Base-by-base conservation (phyloP, 1,140 invertebrate species). In the Heliconius melpomene region DNA sequence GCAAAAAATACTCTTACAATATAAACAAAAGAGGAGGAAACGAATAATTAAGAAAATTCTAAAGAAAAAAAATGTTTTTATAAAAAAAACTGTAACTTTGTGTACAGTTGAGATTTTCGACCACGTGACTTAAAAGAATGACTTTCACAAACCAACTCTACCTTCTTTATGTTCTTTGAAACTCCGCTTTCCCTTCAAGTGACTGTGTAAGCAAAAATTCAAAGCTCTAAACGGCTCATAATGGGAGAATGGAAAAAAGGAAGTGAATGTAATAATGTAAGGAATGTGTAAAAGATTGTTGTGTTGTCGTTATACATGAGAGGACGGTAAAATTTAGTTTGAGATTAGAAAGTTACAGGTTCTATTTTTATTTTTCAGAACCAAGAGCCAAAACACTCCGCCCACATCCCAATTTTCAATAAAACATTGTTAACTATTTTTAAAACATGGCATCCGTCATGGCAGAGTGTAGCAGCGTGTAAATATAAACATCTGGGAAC, bases 61-160 rank as follows among this genome's bases (percentile, higher is more conserved):
- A 29, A 66, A 16, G 60, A 66, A 57, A 66, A 66, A 26, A 66
- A 66, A 0, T 1, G 1, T 52, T 20, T 20, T 52, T 52, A 20
- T 52, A 66, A 66, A 26, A n/a, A 57, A 66, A 66, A 66, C 26
- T 66, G 60, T 66, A 29, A 66, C 26, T 66, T 66, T 29, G 13
- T 66, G 60, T 66, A 26, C 23, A 26, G 60, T 66, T 66, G 26
- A 16, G 26, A 16, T 66, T 66, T 66, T 29, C 60, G 60, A 66
- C 23, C 60, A 66, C 26, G 26, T 66, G 60, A 29, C 60, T 66
- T 29, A 66, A 29, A 66, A 66, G 60, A 66, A 66, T 66, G 26
- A 23, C 23, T 66, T 29, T 66, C 13, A 16, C 13, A 66, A 66
- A n/a, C 23, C 8, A 29, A 66, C 60, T 66, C 11, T 26, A 66